Conservation (phyloP, 2,797 vertebrate genomes). For the Dryobates pubescens region DNA sequence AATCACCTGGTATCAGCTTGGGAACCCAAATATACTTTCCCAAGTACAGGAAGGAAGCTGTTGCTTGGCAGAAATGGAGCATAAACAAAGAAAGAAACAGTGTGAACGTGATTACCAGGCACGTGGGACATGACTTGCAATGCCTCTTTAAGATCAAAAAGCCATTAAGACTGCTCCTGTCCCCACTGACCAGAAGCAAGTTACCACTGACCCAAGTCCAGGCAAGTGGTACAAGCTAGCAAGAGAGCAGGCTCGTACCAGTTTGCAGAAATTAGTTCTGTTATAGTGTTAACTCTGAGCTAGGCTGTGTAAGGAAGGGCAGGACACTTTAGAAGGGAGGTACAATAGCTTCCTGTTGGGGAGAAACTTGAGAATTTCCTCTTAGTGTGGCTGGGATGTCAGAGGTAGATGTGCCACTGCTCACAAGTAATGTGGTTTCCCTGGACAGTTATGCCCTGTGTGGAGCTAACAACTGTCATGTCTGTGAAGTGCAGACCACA, state of each 20-base stretch:
- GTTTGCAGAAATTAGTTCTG: neutral
- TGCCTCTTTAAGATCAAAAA: neutral
- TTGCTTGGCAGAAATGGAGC: slow-evolving; percentile 16
- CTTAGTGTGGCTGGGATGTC: neutral
- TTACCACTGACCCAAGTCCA: neutral
- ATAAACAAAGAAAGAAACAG: slow-evolving; percentile 33
- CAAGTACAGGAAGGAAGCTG: neutral
- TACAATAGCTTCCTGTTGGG: neutral
- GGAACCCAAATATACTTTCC: neutral
- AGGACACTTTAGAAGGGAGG: neutral
- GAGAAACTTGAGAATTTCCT: neutral
- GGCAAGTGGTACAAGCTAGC: rapidly evolving
- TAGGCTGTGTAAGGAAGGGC: neutral
- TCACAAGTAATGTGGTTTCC: neutral
- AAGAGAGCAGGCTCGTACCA: neutral
- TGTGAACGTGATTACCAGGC: neutral
- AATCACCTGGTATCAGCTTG: neutral
- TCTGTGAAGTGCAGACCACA: neutral
- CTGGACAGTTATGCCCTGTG: neutral
- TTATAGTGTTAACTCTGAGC: neutral
- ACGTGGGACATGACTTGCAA: neutral
- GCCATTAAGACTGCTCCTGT: neutral
- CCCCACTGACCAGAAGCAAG: neutral
- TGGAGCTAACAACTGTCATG: neutral
- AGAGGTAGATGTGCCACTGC: neutral